Percentiles rank a stretch among this genome's conserved stretches.
Evolutionary conservation across 2,797 vertebrate genomes (phyloP).

Genomic region (Ctenopoma multispine): DNA sequence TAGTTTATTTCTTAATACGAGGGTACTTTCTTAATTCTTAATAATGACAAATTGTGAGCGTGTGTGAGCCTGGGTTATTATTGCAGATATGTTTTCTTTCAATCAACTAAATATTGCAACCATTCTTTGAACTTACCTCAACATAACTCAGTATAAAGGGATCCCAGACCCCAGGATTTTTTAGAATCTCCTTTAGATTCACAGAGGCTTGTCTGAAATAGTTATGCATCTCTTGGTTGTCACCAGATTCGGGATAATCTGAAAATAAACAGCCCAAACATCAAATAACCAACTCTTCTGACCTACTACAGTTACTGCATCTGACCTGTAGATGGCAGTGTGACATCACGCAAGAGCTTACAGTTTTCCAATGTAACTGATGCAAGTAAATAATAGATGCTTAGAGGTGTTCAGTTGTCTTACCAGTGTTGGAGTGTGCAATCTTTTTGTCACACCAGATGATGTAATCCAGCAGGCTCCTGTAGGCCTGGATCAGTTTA

Average conservation of each 20-base stretch:
- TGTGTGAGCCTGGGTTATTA: no score
- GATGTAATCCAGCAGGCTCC: constrained; percentile 88
- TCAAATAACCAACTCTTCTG: no score
- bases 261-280: constrained; percentile 9
- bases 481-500: constrained; percentile 90
- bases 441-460: constrained; percentile 88
- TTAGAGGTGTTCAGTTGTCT: constrained; percentile 46
- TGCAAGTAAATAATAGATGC: constrained; percentile 47
- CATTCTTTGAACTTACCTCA: constrained; percentile 77
- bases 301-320: neutral
- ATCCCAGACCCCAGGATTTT: constrained; percentile 93
- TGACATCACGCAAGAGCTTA: constrained; percentile 31
- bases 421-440: constrained; percentile 75
- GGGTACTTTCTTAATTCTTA: no score
- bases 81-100: neutral
- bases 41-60: no score
- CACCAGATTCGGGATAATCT: constrained; percentile 65
- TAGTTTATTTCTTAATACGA: neutral
- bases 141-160: constrained; percentile 90
- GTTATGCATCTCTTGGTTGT: constrained; percentile 79
- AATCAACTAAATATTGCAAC: neutral
- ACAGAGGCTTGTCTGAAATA: constrained; percentile 89
- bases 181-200: constrained; percentile 85
- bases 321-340: constrained; percentile 57
- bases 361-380: neutral